Conservation (phyloP, 2,888 invertebrate species). For the Malthinus seriepunctatus region DNA sequence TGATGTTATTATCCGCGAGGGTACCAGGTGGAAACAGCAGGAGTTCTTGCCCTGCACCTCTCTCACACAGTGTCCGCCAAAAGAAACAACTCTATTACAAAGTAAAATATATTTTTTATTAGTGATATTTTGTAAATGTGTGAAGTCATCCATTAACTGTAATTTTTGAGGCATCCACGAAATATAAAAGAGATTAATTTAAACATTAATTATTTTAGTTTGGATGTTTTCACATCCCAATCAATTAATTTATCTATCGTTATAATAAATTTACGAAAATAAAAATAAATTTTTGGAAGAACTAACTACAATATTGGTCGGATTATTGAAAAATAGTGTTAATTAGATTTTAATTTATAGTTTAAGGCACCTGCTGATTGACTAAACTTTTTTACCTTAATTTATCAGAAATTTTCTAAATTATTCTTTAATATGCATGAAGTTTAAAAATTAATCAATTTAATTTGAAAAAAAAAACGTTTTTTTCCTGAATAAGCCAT, state of each 20-base stretch:
- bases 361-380: constrained; percentile 23
- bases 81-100: constrained; percentile 35
- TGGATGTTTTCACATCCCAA: constrained; percentile 3
- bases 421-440: no score
- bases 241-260: background rate
- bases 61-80: constrained; percentile 22
- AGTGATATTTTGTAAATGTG: constrained; percentile 27
- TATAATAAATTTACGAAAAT: no score
- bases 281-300: no score
- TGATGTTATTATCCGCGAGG: constrained; percentile 47
- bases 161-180: constrained; percentile 6
- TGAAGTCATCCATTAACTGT: constrained; percentile 27
- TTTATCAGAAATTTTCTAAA: background rate
- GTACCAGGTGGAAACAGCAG: constrained; percentile 46
- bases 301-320: no score
- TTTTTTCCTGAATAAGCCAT: no score
- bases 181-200: background rate
- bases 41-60: constrained; percentile 29
- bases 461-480: no score
- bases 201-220: constrained; percentile 2
- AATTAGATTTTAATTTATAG: constrained; percentile 31
- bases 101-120: constrained; percentile 33
- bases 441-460: no score
- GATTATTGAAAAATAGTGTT: constrained; percentile 4
- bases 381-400: background rate